Percentiles rank a stretch among this genome's conserved stretches.
Evolutionary conservation across 2,113 vertebrate genomes (phyloP).

Genomic region (Charina bottae): DNA sequence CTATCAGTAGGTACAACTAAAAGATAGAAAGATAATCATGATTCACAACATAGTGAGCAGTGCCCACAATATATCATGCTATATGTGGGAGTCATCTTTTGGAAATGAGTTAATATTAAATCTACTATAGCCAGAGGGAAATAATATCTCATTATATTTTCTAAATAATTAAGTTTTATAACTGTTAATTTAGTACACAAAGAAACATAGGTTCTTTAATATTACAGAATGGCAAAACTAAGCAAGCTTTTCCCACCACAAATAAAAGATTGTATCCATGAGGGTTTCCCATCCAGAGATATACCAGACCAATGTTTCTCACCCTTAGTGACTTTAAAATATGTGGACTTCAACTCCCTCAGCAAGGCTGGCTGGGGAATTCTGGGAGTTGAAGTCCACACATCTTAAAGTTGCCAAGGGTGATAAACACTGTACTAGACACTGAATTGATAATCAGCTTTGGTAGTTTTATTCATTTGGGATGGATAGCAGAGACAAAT

Average conservation of each 20-base stretch:
- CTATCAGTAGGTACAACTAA: not conserved
- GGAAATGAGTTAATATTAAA: conserved; percentile 19
- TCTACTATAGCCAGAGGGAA: not conserved
- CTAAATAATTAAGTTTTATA: not conserved
- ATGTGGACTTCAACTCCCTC: no score
- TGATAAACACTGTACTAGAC: not conserved
- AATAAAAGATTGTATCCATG: not conserved
- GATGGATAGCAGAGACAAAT: not conserved
- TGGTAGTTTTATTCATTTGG: not conserved
- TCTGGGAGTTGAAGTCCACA: no score
- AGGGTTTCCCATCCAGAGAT: not conserved
- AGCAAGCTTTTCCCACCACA: not conserved
- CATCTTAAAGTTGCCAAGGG: no score
- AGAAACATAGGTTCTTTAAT: not conserved
- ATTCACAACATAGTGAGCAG: not conserved
- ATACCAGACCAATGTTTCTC: not conserved
- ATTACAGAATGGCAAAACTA: not conserved
- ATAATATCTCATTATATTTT: not conserved
- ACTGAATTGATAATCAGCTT: not conserved
- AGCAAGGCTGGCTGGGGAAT: no score
- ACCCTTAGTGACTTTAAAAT: no score
- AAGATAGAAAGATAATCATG: not conserved
- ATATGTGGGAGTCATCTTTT: not conserved
- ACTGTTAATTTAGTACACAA: not conserved
- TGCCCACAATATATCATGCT: not conserved